phyloP scores from a whole-genome alignment of 2,888 invertebrate genomes.

The Lasioglossum figueresi region DNA sequence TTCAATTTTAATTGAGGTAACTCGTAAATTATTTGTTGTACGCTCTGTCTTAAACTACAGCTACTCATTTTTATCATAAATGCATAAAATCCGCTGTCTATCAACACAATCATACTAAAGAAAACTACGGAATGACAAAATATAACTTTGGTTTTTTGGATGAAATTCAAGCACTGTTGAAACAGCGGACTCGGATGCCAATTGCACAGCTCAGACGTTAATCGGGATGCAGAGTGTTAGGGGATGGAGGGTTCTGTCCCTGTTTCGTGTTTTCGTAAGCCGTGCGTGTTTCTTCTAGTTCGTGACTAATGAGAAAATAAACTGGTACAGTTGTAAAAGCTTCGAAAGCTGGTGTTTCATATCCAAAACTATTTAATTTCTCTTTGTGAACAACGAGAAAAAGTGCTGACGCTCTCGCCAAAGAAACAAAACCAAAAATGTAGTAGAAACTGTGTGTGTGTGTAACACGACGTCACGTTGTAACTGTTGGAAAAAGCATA shows the following conservation, averaged over 20 bases:
- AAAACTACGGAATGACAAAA: not conserved
- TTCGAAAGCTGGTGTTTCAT: conserved; percentile 40
- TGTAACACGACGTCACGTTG: conserved; percentile 62
- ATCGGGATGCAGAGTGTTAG: conserved; percentile 19
- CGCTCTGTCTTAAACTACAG: too few species aligned
- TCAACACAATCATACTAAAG: too few species aligned
- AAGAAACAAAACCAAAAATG: conserved; percentile 40
- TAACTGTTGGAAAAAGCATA: conserved; percentile 68
- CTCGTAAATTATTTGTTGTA: too few species aligned
- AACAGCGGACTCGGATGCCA: not conserved
- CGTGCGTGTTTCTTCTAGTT: conserved; percentile 57
- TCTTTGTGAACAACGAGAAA: conserved; percentile 32
- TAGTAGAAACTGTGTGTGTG: conserved; percentile 28
- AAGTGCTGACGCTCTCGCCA: conserved; percentile 53
- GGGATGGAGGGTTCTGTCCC: conserved; percentile 50
- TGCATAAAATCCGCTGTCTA: too few species aligned
- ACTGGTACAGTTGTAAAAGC: not conserved
- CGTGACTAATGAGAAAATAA: conserved; percentile 10
- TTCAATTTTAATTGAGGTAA: too few species aligned
- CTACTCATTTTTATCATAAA: too few species aligned
- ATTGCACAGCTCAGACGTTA: not conserved
- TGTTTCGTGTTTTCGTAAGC: conserved; percentile 51
- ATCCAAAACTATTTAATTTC: conserved; percentile 37
- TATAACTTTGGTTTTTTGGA: not conserved
- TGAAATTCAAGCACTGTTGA: not conserved